These are phyloP conservation scores for Plemyria rubiginata DNA, from an alignment of 2,888 invertebrate species.

Conservation along the genomic window DNA sequence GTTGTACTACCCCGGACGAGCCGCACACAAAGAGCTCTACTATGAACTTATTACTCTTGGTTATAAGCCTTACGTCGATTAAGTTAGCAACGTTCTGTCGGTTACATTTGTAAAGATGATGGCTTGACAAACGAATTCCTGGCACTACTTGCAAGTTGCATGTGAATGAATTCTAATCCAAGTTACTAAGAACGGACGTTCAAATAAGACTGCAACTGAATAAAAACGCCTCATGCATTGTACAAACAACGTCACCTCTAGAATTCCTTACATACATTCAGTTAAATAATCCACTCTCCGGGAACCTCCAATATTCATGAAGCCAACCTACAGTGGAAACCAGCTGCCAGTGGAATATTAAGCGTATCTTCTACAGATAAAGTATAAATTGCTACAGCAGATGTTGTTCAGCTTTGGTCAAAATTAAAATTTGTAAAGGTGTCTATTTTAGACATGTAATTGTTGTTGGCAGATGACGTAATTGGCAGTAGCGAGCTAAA, in stretches of 20 bases:
- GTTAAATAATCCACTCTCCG: constrained; percentile 14
- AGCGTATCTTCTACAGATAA: background rate
- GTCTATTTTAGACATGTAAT: constrained; percentile 20
- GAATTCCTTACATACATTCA: constrained; percentile 14
- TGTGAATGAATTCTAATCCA: no score
- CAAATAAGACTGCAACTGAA: background rate
- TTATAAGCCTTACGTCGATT: no score
- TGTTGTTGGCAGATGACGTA: background rate
- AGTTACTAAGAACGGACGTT: background rate
- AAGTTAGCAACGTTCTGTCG: no score
- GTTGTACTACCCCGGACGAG: no score
- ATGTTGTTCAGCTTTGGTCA: constrained; percentile 12
- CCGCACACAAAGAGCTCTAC: no score
- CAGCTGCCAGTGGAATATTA: constrained; percentile 1
- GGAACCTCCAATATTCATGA: constrained; percentile 15
- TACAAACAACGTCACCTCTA: constrained; percentile 3
- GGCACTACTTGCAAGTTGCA: no score
- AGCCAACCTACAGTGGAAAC: background rate
- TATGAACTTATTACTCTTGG: no score
- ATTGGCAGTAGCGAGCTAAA: background rate
- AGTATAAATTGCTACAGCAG: constrained; percentile 4
- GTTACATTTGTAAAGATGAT: no score
- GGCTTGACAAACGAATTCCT: no score
- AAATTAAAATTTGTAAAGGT: constrained; percentile 13
- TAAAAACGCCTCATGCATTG: constrained; percentile 8